Evolutionary conservation across 2,113 vertebrate species (phyloP).

Genomic region (Prietella phreatophila): DNA sequence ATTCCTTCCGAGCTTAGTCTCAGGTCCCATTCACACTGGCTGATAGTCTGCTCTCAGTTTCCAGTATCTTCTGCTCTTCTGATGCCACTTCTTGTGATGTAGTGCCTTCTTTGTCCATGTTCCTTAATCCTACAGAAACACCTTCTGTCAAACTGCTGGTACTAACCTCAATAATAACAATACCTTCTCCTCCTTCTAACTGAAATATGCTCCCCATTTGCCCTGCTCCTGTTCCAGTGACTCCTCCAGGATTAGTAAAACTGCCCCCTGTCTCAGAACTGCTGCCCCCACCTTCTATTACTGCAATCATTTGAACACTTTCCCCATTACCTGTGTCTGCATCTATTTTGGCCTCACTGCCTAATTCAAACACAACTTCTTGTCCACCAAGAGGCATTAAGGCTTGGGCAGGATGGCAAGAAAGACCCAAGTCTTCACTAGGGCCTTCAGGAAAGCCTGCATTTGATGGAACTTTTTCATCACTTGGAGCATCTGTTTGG

Average conservation of each 20-base stretch:
- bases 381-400: slow-evolving; percentile 69
- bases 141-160: slow-evolving; percentile 69
- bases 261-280: slow-evolving; percentile 55
- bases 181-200: slow-evolving; percentile 73
- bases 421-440: slow-evolving; percentile 63
- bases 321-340: slow-evolving; percentile 59
- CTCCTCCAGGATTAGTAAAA: slow-evolving; percentile 48
- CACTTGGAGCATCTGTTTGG: slow-evolving; percentile 63
- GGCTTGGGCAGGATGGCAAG: slow-evolving; percentile 63
- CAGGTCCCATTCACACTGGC: slow-evolving; percentile 25
- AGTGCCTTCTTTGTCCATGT: slow-evolving; percentile 55
- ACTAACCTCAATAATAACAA: slow-evolving; percentile 79
- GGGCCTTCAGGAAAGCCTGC: slow-evolving; percentile 57
- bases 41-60: slow-evolving; percentile 34
- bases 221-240: slow-evolving; percentile 53
- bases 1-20: neutral
- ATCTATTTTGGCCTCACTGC: slow-evolving; percentile 66
- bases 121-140: slow-evolving; percentile 54
- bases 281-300: slow-evolving; percentile 68
- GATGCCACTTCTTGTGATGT: slow-evolving; percentile 50
- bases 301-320: slow-evolving; percentile 75
- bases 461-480: slow-evolving; percentile 47
- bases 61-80: slow-evolving; percentile 28
- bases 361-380: slow-evolving; percentile 75
- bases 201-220: slow-evolving; percentile 72